Conservation (phyloP, 2,113 vertebrate genomes). For the Phasianus colchicus region DNA sequence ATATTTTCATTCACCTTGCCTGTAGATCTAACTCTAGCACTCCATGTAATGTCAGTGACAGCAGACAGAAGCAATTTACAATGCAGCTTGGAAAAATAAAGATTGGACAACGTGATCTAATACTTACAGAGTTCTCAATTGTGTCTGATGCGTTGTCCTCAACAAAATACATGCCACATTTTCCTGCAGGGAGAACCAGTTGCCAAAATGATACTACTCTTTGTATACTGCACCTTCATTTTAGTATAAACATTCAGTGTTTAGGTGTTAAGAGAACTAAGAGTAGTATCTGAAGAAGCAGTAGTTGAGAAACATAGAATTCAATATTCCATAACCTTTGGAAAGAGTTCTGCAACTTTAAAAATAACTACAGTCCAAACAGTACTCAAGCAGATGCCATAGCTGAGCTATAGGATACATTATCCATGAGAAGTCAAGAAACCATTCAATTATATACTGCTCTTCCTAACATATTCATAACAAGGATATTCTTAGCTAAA, state of each 20-base stretch:
- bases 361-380: not conserved
- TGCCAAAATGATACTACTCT: not conserved
- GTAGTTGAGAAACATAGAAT: not conserved
- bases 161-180: conserved; percentile 99
- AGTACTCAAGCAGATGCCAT: not conserved
- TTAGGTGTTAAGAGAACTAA: not conserved
- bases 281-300: not conserved
- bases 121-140: conserved; percentile 87
- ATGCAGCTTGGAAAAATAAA: not conserved
- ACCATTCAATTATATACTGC: not conserved
- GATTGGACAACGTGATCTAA: not conserved
- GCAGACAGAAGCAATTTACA: not conserved
- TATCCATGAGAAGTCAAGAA: not conserved
- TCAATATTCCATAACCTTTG: not conserved
- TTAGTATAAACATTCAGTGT: not conserved
- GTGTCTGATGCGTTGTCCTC: conserved; percentile 94
- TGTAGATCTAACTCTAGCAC: not conserved
- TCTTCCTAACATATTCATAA: not conserved
- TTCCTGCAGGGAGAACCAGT: conserved; percentile 82
- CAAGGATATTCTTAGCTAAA: not conserved
- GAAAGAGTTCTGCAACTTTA: not conserved
- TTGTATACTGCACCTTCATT: not conserved
- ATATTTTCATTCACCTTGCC: not conserved
- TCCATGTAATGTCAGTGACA: not conserved
- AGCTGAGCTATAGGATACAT: not conserved